Base-by-base conservation (phyloP, 1,140 invertebrate species). In the Calephelis nemesis region DNA sequence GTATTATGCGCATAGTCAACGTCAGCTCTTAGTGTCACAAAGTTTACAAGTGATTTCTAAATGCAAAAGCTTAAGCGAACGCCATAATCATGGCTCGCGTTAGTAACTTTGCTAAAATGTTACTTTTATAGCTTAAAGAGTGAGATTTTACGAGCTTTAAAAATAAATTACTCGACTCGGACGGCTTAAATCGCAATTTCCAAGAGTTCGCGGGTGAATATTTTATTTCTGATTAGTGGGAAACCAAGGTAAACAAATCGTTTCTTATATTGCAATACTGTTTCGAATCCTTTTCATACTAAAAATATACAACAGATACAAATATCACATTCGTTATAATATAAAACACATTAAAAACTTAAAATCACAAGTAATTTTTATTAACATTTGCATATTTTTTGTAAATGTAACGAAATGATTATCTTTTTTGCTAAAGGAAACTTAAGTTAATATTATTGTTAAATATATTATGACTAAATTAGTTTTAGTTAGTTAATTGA, bases 121-220 rank as follows among this genome's bases (percentile, higher is more conserved):
- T 90, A 87, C 82, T 85, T 90, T 91, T 90, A 90, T 82, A 82
- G 78, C 83, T 85, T 75, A 78, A 90, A 87, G 83, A 90, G 86
- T 90, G 88, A 87, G 84, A 88, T 83, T 91, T 91, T 91, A 91
- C 75, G 87, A 84, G 85, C 87, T 79, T 89, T 90, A 81, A 90
- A 88, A 89, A 87, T 90, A 89, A 89, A 90, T 91, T 88, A 88
- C 83, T 83, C 72, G 83, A 60, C 74, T 82, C 77, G 78, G 76
- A 87, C 74, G 72, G 76, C 77, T 83, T 77, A 77, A 83, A 83
- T 85, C 80, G 78, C 77, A 83, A 78, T 81, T 85, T 81, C 72
- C 74, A 76, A 84, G 79, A 81, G 73, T 81, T 83, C 75, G 79
- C 78, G 75, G 80, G 77, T 83, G 85, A 85, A 90, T 85, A 85